Percentiles rank a stretch among this genome's conserved stretches.
Conservation (phyloP, 2,113 vertebrate species). For the Theristicus caerulescens region DNA sequence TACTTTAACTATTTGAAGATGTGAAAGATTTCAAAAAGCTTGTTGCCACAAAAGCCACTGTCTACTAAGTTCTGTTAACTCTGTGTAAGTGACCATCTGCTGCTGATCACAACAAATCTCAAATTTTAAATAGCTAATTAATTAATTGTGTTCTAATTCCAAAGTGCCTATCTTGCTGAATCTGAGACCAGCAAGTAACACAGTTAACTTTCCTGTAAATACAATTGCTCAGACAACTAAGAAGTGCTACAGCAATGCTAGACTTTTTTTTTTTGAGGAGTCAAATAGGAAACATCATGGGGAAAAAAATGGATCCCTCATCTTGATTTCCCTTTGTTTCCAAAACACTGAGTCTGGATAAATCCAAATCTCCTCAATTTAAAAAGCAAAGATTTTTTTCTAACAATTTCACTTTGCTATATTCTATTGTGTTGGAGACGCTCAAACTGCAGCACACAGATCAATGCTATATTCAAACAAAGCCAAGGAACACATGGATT, state of each 20-base stretch:
- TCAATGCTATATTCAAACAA: neutral
- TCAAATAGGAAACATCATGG: neutral
- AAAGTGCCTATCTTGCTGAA: neutral
- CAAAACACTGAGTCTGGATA: neutral
- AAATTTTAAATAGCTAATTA: conserved; percentile 7
- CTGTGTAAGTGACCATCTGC: neutral
- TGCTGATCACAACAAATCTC: neutral
- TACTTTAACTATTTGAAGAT: neutral
- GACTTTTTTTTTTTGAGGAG: neutral
- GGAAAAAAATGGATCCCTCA: neutral
- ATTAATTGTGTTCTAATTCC: neutral
- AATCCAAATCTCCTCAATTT: neutral
- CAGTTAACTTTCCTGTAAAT: neutral
- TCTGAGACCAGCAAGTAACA: neutral
- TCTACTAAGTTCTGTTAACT: neutral
- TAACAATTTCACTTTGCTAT: neutral
- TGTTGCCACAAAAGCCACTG: neutral
- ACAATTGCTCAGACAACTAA: neutral
- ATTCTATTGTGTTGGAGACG: neutral
- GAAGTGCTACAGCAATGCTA: neutral
- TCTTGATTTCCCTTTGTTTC: neutral
- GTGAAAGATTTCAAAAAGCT: neutral
- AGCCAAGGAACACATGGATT: neutral
- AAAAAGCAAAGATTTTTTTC: neutral
- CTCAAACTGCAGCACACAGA: neutral